These are phyloP conservation scores for Ostrea edulis DNA, from an alignment of 1,140 invertebrate genomes.

Conservation along the genomic window DNA sequence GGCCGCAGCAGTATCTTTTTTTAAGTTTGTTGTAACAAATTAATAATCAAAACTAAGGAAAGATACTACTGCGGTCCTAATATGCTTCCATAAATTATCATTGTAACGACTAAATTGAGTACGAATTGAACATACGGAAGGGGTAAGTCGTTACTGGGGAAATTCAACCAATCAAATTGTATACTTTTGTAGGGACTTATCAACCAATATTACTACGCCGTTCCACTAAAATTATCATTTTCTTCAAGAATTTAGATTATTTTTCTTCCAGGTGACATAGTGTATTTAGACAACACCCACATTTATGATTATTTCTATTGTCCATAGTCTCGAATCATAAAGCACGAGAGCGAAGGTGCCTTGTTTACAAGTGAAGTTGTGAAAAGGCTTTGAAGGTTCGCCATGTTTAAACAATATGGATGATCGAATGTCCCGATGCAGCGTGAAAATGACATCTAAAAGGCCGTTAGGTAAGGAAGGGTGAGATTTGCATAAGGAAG, in stretches of 20 bases:
- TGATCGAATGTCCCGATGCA: conserved; percentile 43
- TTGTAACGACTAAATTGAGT: not conserved
- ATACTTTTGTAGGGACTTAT: conserved; percentile 8
- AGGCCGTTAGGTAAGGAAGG: conserved; percentile 43
- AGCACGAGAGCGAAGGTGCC: conserved; percentile 7
- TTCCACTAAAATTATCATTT: conserved; percentile 6
- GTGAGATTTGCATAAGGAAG: not conserved
- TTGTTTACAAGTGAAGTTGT: conserved; percentile 48
- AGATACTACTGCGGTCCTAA: no score
- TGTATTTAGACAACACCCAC: not conserved
- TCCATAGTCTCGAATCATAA: not conserved
- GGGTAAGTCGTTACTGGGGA: conserved; percentile 37
- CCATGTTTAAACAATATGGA: conserved; percentile 68
- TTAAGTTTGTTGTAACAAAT: no score
- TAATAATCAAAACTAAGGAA: no score
- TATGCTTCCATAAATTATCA: no score
- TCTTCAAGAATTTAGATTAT: not conserved
- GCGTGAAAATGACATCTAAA: conserved; percentile 49
- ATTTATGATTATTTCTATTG: not conserved
- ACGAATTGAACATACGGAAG: not conserved
- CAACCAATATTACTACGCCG: conserved; percentile 26
- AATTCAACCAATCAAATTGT: conserved; percentile 24
- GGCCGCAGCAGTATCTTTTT: no score
- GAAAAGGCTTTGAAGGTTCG: conserved; percentile 44
- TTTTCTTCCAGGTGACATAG: not conserved